These are phyloP conservation scores for Halesus radiatus DNA, from an alignment of 1,140 invertebrate species.

Conservation along the genomic window DNA sequence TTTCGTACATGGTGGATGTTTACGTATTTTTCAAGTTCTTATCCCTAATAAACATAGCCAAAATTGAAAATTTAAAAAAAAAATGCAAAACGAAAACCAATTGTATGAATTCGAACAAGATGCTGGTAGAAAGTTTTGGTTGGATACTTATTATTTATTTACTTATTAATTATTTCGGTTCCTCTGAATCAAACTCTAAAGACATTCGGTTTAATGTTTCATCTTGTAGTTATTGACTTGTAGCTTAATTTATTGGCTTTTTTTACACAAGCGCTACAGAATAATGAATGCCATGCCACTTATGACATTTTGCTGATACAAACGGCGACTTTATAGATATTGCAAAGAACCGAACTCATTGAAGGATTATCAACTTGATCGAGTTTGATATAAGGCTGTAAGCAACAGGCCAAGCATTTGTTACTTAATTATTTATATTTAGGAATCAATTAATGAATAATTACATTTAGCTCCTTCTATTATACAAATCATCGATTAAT, in stretches of 20 bases:
- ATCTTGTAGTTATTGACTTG: background rate
- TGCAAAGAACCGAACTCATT: background rate
- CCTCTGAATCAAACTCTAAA: background rate
- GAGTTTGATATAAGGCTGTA: background rate
- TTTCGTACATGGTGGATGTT: too few species aligned
- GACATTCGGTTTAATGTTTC: background rate
- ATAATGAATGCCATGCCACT: background rate
- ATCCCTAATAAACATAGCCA: too few species aligned
- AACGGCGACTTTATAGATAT: background rate
- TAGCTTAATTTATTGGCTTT: background rate
- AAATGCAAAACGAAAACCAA: too few species aligned
- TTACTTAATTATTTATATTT: background rate
- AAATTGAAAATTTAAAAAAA: too few species aligned
- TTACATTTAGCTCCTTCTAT: background rate
- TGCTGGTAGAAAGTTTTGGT: background rate
- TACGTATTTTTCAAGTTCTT: too few species aligned
- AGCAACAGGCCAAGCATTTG: background rate
- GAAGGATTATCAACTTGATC: background rate
- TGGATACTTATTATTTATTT: background rate
- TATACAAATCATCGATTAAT: slow-evolving; percentile 6
- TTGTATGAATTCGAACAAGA: too few species aligned
- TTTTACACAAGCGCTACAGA: background rate
- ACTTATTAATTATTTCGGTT: background rate
- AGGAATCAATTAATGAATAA: background rate
- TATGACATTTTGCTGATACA: background rate